Evolutionary conservation across 2,888 invertebrate species (phyloP), one percentile per base, ranked within the genome.

Genomic region (Morinoia aosen): DNA sequence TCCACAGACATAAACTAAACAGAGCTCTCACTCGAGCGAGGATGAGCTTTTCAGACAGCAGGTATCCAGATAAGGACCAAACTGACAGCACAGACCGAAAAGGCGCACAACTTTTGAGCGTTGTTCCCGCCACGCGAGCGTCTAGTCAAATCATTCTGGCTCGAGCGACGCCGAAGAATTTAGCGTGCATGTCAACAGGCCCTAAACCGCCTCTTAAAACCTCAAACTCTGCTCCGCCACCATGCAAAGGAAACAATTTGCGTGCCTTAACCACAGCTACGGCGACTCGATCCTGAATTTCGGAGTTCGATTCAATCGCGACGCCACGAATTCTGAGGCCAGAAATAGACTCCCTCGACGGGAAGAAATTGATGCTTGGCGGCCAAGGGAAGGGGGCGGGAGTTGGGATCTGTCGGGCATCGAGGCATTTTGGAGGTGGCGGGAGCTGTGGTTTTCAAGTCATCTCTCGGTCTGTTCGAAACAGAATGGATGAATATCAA

Each of bases 201-300:
- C 25, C 93, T 93, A 58, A 93, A 93, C 57, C 48, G 93, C 57
- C 93, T 93, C 93, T 57, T 93, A 93, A 93, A 93, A 93, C 93
- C 93, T 57, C 57, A 25, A 93, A 93, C 93, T 93, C 57, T 39
- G 48, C 93, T 93, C 57, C 57, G 58, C 39, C 93, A 1, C 93
- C 48, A 93, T 93, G 93, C 93, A 93, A 93, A 93, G 93, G 93
- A 93, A 93, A 93, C 93, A 93, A 93, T 93, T 93, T 93, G 57
- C 93, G 93, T 93, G 56, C 57, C 93, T 48, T 57, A 57, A 57
- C 93, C 93, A 93, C 93, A 93, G 57, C 93, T 57, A 93, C 93
- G 57, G 57, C 57, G 57, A 57, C 93, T 93, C 57, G 93, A 57
- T 56, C 93, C 93, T 57, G 93, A 93, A 93, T 57, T 93, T 93